phyloP scores from a whole-genome alignment of 2,888 invertebrate species.

The Melinaea menophilus region DNA sequence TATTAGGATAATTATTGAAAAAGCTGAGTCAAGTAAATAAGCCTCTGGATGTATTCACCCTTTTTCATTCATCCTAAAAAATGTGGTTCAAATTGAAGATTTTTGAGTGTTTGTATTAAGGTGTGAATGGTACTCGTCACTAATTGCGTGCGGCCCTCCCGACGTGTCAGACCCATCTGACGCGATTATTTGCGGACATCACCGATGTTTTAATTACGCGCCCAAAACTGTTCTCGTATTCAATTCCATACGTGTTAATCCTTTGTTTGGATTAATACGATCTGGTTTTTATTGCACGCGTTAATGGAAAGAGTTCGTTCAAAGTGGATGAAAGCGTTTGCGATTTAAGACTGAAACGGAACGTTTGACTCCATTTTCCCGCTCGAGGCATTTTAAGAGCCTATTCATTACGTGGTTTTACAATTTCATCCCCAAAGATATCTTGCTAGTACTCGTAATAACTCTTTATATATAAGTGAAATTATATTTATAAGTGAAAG shows the following conservation, averaged over 20 bases:
- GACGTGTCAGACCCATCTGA: slow-evolving; percentile 43
- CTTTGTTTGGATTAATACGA: slow-evolving; percentile 51
- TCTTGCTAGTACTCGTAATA: slow-evolving; percentile 29
- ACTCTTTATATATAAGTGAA: slow-evolving; percentile 5
- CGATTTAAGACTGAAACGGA: slow-evolving; percentile 29
- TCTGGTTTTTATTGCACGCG: slow-evolving; percentile 45
- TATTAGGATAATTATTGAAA: slow-evolving; percentile 34
- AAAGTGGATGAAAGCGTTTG: slow-evolving; percentile 32
- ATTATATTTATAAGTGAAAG: background rate
- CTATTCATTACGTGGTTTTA: slow-evolving; percentile 30
- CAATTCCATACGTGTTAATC: slow-evolving; percentile 42
- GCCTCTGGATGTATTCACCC: slow-evolving; percentile 5
- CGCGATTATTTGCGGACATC: slow-evolving; percentile 38
- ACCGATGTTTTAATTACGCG: slow-evolving; percentile 51
- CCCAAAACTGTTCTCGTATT: slow-evolving; percentile 48
- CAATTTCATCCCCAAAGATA: slow-evolving; percentile 19
- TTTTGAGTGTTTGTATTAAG: slow-evolving; percentile 56
- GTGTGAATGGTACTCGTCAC: slow-evolving; percentile 56
- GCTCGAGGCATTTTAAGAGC: slow-evolving; percentile 27
- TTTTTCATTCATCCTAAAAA: slow-evolving; percentile 10
- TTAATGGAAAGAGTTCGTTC: slow-evolving; percentile 43
- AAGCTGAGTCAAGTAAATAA: slow-evolving; percentile 1
- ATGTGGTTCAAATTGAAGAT: slow-evolving; percentile 15
- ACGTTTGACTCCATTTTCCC: slow-evolving; percentile 32
- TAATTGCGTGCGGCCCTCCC: slow-evolving; percentile 63